phyloP scores from a whole-genome alignment of 2,888 invertebrate genomes.

The Acleris sparsana region DNA sequence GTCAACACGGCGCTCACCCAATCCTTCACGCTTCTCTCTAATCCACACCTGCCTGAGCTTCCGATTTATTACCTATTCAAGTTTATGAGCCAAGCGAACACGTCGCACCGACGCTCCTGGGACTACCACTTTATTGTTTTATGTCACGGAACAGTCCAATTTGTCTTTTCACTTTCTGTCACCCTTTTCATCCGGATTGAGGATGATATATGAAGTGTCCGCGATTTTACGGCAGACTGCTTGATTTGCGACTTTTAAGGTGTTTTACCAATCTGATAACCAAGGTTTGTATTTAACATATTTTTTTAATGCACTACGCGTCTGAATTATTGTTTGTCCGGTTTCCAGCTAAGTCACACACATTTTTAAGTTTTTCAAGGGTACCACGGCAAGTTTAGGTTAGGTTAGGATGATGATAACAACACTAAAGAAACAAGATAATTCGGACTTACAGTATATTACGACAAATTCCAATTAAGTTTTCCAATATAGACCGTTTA shows the following conservation, averaged over 20 bases:
- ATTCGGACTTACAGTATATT: too few relatives aligned
- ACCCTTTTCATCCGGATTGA: conserved; percentile 60
- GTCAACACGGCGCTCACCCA: conserved; percentile 27
- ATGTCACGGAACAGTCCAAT: conserved; percentile 62
- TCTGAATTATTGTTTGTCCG: too few relatives aligned
- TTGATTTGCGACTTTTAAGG: neutral
- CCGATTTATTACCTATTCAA: conserved; percentile 59
- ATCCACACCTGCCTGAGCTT: conserved; percentile 36
- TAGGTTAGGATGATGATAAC: too few relatives aligned
- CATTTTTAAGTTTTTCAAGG: too few relatives aligned
- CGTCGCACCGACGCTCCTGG: conserved; percentile 41
- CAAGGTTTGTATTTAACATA: too few relatives aligned
- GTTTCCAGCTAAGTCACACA: too few relatives aligned
- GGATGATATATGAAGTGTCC: conserved; percentile 49
- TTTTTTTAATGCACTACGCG: too few relatives aligned
- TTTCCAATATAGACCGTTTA: too few relatives aligned
- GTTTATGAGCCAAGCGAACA: conserved; percentile 52
- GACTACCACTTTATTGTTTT: conserved; percentile 62
- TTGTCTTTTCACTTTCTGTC: conserved; percentile 61
- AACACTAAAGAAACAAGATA: too few relatives aligned
- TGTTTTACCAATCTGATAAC: neutral
- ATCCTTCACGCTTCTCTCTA: conserved; percentile 31
- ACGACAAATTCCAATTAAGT: too few relatives aligned
- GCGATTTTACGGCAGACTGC: conserved; percentile 2
- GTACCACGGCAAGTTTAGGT: too few relatives aligned